These are phyloP conservation scores for Hemiprocne comata DNA, from an alignment of 2,113 vertebrate genomes.

Conservation along the genomic window DNA sequence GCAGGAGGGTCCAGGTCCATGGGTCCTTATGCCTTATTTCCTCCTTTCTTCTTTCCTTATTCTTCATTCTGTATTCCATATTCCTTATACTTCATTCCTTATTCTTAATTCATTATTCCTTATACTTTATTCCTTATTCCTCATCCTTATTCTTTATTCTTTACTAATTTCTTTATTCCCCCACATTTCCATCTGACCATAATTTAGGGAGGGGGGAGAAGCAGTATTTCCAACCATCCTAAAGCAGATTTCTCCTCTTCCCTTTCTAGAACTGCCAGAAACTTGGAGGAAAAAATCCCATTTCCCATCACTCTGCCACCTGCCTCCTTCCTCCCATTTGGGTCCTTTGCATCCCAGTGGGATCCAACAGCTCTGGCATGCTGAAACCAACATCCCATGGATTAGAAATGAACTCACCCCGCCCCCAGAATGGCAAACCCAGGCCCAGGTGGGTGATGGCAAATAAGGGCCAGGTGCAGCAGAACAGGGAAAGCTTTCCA, in stretches of 20 bases:
- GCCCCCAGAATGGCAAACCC: not conserved
- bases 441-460: not conserved
- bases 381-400: rapidly evolving
- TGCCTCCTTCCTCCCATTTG: rapidly evolving
- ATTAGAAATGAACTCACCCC: not conserved
- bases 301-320: not conserved
- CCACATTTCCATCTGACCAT: not conserved
- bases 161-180: not conserved
- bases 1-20: not conserved
- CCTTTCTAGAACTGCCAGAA: not conserved
- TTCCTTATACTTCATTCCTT: too few species aligned
- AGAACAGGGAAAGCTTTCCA: not conserved
- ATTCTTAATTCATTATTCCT: not conserved
- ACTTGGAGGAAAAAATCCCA: not conserved
- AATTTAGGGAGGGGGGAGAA: not conserved
- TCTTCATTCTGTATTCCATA: too few species aligned
- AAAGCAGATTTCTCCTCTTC: not conserved
- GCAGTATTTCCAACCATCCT: not conserved
- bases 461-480: not conserved
- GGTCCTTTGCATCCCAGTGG: not conserved
- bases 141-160: not conserved
- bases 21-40: not conserved
- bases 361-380: not conserved
- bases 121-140: not conserved
- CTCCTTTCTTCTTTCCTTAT: too few species aligned